phyloP scores from a whole-genome alignment of 2,113 vertebrate genomes.

The Ctenomys sociabilis region DNA sequence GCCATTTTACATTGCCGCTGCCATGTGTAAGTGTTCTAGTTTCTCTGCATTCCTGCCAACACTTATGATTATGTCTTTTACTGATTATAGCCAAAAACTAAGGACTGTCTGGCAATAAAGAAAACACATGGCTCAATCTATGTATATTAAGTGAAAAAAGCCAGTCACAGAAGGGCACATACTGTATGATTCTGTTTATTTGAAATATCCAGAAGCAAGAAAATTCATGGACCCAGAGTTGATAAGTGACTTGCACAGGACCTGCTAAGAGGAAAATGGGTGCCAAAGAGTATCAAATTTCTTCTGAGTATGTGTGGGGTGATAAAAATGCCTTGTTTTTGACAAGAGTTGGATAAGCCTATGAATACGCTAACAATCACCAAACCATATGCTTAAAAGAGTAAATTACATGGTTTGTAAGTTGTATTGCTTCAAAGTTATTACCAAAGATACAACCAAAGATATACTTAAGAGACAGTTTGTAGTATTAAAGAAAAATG shows the following conservation, averaged over 20 bases:
- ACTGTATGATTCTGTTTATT: not conserved
- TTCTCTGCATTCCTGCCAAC: slow-evolving; percentile 20
- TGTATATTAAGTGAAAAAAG: slow-evolving; percentile 38
- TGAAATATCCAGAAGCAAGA: not conserved
- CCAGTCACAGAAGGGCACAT: not conserved
- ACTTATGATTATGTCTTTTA: not conserved
- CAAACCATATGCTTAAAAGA: not conserved
- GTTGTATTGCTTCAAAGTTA: slow-evolving; percentile 27
- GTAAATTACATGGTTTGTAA: not conserved
- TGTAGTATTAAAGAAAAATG: not conserved
- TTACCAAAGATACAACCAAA: not conserved
- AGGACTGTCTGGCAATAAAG: slow-evolving; percentile 15
- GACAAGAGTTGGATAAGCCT: not conserved
- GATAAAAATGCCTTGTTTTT: slow-evolving; percentile 22
- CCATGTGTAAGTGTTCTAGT: not conserved
- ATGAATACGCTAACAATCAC: slow-evolving; percentile 25
- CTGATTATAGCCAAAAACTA: not conserved
- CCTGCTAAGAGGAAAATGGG: not conserved
- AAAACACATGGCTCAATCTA: slow-evolving; percentile 17
- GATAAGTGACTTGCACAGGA: not conserved
- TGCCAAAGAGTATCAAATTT: not conserved
- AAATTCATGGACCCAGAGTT: not conserved
- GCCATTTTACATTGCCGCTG: not conserved
- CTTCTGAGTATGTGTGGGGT: not conserved
- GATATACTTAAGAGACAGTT: not conserved